Evolutionary conservation across 1,140 invertebrate species (phyloP).

Genomic region (Parasteatoda tepidariorum): DNA sequence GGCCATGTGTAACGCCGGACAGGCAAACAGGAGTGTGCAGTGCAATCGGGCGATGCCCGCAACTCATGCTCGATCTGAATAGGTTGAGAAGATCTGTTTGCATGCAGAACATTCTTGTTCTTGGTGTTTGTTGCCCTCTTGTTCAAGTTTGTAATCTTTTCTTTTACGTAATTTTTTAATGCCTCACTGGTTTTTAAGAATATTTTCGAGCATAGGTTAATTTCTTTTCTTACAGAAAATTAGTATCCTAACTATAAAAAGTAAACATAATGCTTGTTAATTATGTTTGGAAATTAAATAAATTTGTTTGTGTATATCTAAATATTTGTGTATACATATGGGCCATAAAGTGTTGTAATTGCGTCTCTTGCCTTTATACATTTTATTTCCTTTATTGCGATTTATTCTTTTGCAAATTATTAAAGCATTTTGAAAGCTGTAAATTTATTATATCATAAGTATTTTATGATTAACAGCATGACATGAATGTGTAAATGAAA

Average conservation of each 20-base stretch:
- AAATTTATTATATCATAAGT: too few species aligned
- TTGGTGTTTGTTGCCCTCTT: slow-evolving; percentile 88
- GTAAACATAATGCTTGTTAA: background rate
- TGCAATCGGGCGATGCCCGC: slow-evolving; percentile 89
- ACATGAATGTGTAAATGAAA: too few species aligned
- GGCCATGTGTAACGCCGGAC: slow-evolving; percentile 75
- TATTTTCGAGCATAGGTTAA: background rate
- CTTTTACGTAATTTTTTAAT: background rate
- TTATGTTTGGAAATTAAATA: background rate
- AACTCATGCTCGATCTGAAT: slow-evolving; percentile 83
- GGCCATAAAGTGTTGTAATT: too few species aligned
- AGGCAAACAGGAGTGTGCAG: slow-evolving; percentile 82
- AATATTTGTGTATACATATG: background rate
- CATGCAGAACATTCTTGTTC: slow-evolving; percentile 90
- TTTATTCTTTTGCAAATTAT: too few species aligned
- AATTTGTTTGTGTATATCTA: background rate
- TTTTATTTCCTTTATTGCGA: too few species aligned
- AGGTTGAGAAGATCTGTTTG: slow-evolving; percentile 87
- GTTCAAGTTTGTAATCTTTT: slow-evolving; percentile 26
- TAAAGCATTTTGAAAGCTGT: too few species aligned
- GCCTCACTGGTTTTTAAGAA: background rate
- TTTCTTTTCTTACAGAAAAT: background rate
- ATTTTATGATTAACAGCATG: too few species aligned
- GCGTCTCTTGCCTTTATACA: too few species aligned
- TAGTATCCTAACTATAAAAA: background rate